Base-by-base conservation (phyloP, 2,888 invertebrate genomes). In the Drosophila villosipedis region DNA sequence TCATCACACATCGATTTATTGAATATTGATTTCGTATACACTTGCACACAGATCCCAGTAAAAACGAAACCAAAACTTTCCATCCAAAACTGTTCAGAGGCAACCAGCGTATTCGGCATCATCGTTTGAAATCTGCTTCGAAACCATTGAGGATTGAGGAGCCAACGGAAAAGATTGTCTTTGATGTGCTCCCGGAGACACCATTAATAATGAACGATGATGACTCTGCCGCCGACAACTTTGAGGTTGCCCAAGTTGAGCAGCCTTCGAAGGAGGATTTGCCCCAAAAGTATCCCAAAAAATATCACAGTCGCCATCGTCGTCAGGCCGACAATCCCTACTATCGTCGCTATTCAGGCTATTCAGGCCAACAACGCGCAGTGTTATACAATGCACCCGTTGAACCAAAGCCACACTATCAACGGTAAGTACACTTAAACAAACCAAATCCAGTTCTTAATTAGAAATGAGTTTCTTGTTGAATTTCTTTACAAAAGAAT, bases 171-270 rank as follows among this genome's bases (percentile, higher is more conserved):
- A 91, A 88, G 70, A 89, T 92, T 3, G 77, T 82, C 10, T 93
- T 92, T 37, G 93, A 92, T 63, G 80, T 91, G 22, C 70, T 91
- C 63, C 89, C 93, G 12, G 83, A 86, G 65, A 82, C 83, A 3
- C 91, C 92, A 0, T 76, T 91, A 16, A 75, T 84, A 6, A 31
- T 70, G 7, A 61, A 60, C 5, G 82, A 72, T 14, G 85, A 83
- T 16, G 78, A 89, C 4, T 72, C 82, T 14, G 78, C 52, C 1
- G 77, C 73, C 10, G 68, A 64, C 19, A 73, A 82, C 22, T 68
- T 84, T 16, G 83, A 83, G 41, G 79, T 74, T n/a, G 71, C 80
- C 7, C 83, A 90, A 19, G 75, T 91, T 22, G 69, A 83, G 43
- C 78, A 61, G 41, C 78, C 74, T 6, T 30, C 73, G 0, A 91